phyloP scores from a whole-genome alignment of 2,888 invertebrate species.

The Lithodes maja region DNA sequence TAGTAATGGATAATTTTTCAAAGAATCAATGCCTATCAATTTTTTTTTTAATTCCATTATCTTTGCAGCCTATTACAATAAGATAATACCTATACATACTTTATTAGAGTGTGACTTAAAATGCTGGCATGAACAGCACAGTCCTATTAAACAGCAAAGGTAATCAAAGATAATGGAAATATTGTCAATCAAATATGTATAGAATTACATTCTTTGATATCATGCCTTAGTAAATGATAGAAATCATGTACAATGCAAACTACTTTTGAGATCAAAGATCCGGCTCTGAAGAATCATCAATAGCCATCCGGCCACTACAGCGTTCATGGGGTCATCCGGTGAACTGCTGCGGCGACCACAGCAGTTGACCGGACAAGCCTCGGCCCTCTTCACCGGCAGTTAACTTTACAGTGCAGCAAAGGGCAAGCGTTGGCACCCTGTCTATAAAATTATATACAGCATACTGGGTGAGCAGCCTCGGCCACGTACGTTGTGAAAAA shows the following conservation, averaged over 20 bases:
- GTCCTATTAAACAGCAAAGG: constrained; percentile 40
- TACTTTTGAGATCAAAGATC: constrained; percentile 25
- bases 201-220: constrained; percentile 9
- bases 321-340: not conserved
- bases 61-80: constrained; percentile 5
- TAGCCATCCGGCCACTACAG: constrained; percentile 51
- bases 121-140: constrained; percentile 6
- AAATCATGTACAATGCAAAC: not conserved
- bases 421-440: constrained; percentile 60
- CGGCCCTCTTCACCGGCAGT: constrained; percentile 38
- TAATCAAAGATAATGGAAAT: constrained; percentile 29
- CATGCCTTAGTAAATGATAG: not conserved
- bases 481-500: constrained; percentile 59
- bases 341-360: constrained; percentile 20
- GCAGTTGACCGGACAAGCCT: constrained; percentile 44
- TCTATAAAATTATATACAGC: constrained; percentile 64
- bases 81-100: constrained; percentile 22
- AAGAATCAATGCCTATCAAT: not conserved
- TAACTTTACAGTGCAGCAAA: constrained; percentile 57
- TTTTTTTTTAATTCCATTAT: constrained; percentile 1
- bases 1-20: not conserved
- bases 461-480: constrained; percentile 55
- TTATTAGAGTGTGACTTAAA: constrained; percentile 2
- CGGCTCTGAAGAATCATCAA: constrained; percentile 46
- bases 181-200: constrained; percentile 20